These are phyloP conservation scores for Pandemis cinnamomeana DNA, from an alignment of 2,888 invertebrate genomes.

Conservation along the genomic window DNA sequence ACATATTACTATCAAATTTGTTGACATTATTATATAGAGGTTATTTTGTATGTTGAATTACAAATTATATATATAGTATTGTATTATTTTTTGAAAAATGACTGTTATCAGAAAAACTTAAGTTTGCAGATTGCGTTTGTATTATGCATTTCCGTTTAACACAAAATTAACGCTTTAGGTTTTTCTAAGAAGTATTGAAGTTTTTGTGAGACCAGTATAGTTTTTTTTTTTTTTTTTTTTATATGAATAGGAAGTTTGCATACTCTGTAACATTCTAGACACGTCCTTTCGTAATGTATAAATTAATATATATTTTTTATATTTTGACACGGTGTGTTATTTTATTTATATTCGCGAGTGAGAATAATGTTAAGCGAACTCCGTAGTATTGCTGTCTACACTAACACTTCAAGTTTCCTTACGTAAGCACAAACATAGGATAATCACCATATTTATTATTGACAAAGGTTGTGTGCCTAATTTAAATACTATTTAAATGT, in stretches of 20 bases:
- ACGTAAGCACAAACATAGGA: conserved; percentile 30
- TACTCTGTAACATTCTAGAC: too few relatives aligned
- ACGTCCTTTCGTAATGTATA: too few relatives aligned
- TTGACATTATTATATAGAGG: not conserved
- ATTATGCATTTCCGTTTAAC: too few relatives aligned
- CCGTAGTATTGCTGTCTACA: not conserved
- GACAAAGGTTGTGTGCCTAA: conserved; percentile 37
- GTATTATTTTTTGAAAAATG: too few relatives aligned
- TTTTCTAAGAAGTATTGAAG: too few relatives aligned
- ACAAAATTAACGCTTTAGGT: too few relatives aligned
- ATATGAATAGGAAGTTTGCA: too few relatives aligned
- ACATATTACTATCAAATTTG: not conserved
- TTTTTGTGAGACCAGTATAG: too few relatives aligned
- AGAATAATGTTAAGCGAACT: conserved; percentile 23
- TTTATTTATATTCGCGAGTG: conserved; percentile 8
- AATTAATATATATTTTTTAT: not conserved
- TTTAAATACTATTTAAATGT: conserved; percentile 37
- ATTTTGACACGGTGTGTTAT: not conserved
- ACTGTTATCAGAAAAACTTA: too few relatives aligned
- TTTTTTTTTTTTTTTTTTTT: too few relatives aligned
- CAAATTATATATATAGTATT: not conserved
- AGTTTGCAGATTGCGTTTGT: too few relatives aligned
- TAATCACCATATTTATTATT: conserved; percentile 36
- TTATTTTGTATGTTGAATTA: not conserved
- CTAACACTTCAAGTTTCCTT: conserved; percentile 7